phyloP scores from a whole-genome alignment of 2,113 vertebrate genomes.

The Thomomys bottae region DNA sequence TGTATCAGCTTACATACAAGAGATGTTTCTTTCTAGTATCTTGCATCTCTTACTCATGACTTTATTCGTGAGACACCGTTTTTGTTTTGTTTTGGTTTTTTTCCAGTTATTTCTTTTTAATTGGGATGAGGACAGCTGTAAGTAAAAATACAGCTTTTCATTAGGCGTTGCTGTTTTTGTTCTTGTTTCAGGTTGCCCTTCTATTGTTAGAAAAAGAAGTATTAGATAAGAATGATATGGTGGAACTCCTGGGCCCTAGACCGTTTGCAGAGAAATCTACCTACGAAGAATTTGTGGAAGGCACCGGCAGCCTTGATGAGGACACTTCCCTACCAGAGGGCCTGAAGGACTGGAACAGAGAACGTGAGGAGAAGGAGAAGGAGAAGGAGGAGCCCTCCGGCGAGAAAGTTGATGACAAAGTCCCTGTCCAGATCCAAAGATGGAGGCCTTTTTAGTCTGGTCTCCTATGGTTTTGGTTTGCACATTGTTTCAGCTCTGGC shows the following conservation, averaged over 20 bases:
- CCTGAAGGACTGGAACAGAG: constrained; percentile 98
- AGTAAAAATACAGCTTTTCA: background rate
- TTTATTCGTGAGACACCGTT: background rate
- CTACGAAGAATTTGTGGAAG: constrained; percentile 98
- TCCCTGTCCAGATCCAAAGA: constrained; percentile 88
- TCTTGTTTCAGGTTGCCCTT: constrained; percentile 91
- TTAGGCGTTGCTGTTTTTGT: background rate
- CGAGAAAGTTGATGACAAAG: constrained; percentile 89
- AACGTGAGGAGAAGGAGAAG: constrained; percentile 85
- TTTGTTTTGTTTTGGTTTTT: too few relatives aligned
- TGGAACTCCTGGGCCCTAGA: constrained; percentile 93
- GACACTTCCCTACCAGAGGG: constrained; percentile 96
- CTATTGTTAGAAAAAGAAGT: constrained; percentile 96
- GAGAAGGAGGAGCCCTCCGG: constrained; percentile 86
- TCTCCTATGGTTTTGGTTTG: background rate
- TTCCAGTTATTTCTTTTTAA: background rate
- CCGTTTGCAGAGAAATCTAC: constrained; percentile 97
- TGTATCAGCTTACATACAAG: background rate
- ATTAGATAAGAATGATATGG: constrained; percentile 96
- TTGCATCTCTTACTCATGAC: background rate
- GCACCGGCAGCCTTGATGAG: constrained; percentile 95
- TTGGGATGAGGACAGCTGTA: background rate
- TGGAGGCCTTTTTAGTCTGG: constrained; percentile 88
- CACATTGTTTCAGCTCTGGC: constrained; percentile 54
- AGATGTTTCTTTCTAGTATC: background rate